Evolutionary conservation across 1,140 invertebrate species (phyloP), one percentile per base, ranked within the genome.

Genomic region (Macrotrachela quadricornifera): DNA sequence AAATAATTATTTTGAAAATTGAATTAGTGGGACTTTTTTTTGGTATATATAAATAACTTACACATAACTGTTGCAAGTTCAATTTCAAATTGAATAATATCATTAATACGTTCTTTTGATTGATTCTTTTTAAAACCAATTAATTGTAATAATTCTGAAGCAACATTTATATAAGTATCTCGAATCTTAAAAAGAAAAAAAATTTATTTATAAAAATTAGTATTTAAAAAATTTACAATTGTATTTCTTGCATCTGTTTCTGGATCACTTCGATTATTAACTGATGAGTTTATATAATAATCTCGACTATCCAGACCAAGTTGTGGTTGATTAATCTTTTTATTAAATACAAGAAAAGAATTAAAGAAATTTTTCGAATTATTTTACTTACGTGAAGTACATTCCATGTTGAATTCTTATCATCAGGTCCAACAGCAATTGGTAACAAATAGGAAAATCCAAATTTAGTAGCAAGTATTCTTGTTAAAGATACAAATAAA

Each of bases 341-440:
- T 46, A 51, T n/a, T n/a, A 43, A 44, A 36, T 6, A 45, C 11
- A 4, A 30, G 21, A 30, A 30, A 30, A 4, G 21, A 30, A 4
- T 30, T 30, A 30, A 8, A 30, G 2, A 30, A 30, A 4, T 30
- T 4, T 30, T 30, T 4, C 21, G 21, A 4, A 30, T 4, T 30
- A 30, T 30, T n/a, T 30, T 12, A 68, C 71, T 71, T 65, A 83
- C 81, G 68, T 83, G 79, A 59, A 94, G 79, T 49, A 91, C 79
- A 63, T 92, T 80, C 51, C 76, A 76, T 0, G 78, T 79, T 0
- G 86, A 91, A 67, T 92, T 90, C 59, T 79, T 77, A 61, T 92
- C 86, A 64, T 95, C 86, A 65, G 88, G 85, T 9, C 80, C 82
- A 0, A 94, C 85, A n/a, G 77, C 80, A 80, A 86, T 85, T 38